These are phyloP conservation scores for Acridotheres tristis DNA, from an alignment of 2,797 vertebrate species.

Conservation along the genomic window DNA sequence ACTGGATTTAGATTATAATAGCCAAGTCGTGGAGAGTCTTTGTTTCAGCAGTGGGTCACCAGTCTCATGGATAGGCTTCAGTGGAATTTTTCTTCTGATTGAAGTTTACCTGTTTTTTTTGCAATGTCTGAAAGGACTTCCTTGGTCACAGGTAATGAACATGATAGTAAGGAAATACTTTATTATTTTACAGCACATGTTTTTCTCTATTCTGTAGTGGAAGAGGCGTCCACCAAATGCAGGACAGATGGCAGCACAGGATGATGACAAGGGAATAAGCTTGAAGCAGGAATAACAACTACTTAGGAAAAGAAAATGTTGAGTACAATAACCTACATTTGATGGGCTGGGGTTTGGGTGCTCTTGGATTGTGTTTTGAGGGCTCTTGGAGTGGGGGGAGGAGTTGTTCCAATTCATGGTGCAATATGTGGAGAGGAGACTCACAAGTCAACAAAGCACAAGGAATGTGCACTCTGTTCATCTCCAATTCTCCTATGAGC, in stretches of 20 bases:
- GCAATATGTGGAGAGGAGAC: background rate
- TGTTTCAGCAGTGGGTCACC: background rate
- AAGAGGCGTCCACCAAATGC: background rate
- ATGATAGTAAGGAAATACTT: background rate
- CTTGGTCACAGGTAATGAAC: background rate
- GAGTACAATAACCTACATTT: background rate
- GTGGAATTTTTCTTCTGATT: background rate
- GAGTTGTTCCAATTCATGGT: background rate
- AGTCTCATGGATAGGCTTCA: background rate
- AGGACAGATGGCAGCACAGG: background rate
- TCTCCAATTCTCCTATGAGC: background rate
- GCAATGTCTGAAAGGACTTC: background rate
- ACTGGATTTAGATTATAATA: background rate
- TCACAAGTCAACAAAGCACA: rapidly evolving
- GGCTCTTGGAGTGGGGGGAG: rapidly evolving
- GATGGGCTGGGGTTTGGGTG: background rate
- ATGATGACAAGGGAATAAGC: background rate
- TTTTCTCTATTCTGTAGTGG: background rate
- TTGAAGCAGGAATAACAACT: background rate
- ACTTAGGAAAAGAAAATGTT: background rate
- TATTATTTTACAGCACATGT: background rate
- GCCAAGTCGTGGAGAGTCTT: background rate
- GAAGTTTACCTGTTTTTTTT: background rate
- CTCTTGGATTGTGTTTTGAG: background rate
- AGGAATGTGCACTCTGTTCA: background rate